Conservation (phyloP, 2,888 invertebrate genomes). For the Pachycephus smyrnensis region DNA sequence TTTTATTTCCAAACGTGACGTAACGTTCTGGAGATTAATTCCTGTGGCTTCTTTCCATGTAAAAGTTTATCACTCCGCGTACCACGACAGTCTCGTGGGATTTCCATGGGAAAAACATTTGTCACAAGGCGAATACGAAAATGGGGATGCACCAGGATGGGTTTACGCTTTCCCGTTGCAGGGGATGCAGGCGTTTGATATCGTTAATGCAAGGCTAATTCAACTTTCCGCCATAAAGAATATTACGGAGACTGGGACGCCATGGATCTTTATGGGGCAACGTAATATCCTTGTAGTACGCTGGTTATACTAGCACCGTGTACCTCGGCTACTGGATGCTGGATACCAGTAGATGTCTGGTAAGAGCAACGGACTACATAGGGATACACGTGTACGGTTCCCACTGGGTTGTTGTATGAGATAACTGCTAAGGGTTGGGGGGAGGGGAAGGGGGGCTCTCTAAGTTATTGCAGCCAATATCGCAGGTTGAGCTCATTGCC, state of each 20-base stretch:
- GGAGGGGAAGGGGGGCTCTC: no score
- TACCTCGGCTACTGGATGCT: neutral
- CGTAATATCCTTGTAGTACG: neutral
- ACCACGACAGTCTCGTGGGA: neutral
- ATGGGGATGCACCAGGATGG: no score
- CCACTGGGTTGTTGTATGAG: neutral
- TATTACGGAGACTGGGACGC: constrained; percentile 28
- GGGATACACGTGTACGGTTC: neutral
- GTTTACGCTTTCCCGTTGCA: constrained; percentile 9
- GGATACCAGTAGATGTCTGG: neutral
- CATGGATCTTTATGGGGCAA: neutral
- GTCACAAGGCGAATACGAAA: neutral
- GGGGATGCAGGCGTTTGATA: constrained; percentile 26
- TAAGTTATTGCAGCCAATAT: constrained; percentile 36
- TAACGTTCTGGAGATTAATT: neutral
- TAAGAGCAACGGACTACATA: neutral
- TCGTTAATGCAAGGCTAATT: constrained; percentile 44
- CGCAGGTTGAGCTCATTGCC: neutral
- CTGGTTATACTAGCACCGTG: neutral
- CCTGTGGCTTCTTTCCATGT: neutral
- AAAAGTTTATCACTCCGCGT: neutral
- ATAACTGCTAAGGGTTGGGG: neutral
- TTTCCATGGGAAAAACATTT: neutral
- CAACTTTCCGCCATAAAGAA: constrained; percentile 47
- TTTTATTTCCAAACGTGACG: neutral